Evolutionary conservation across 2,888 invertebrate genomes (phyloP).

Genomic region (Calameuta idolon): DNA sequence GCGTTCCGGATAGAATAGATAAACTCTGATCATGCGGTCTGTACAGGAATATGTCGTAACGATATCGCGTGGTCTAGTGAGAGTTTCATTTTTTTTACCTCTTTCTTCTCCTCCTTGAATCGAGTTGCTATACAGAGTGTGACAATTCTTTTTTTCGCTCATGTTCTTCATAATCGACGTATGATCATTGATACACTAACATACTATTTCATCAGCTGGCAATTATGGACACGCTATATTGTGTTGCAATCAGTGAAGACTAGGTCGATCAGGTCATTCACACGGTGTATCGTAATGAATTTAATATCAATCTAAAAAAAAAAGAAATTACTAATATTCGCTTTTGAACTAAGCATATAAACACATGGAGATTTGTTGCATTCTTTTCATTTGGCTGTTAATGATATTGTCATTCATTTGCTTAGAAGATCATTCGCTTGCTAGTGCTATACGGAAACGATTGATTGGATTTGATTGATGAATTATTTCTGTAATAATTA

Average conservation of each 20-base stretch:
- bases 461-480: conserved; percentile 11
- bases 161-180: background rate
- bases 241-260: background rate
- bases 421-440: conserved; percentile 1
- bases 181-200: background rate
- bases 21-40: background rate
- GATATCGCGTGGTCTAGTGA: background rate
- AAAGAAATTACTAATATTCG: background rate
- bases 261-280: background rate
- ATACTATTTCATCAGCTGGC: background rate
- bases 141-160: background rate
- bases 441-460: conserved; percentile 21
- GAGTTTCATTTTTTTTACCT: background rate
- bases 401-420: background rate
- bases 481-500: conserved; percentile 57
- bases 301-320: background rate
- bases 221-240: background rate
- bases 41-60: background rate
- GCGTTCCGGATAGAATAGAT: background rate
- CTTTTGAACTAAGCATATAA: background rate
- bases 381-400: background rate
- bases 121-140: background rate
- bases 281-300: background rate
- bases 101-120: background rate
- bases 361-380: background rate